These are phyloP conservation scores for Neosilurus hyrtlii DNA, from an alignment of 2,797 vertebrate species.

Conservation along the genomic window DNA sequence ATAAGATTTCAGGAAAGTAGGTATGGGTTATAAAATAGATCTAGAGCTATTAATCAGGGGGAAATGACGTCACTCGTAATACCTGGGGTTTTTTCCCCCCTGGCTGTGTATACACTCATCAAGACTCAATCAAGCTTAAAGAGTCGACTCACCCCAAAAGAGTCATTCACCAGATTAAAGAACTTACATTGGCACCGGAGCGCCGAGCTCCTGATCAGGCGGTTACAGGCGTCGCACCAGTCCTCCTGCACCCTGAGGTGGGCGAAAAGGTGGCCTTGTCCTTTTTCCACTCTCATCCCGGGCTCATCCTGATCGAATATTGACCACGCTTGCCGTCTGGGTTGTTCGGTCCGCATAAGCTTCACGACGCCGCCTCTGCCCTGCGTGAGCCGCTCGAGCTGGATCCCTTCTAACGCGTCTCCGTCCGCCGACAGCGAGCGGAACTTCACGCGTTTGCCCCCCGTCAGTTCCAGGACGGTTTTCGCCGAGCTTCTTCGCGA, in stretches of 20 bases:
- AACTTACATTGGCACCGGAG: conserved; percentile 80
- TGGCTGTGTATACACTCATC: background rate
- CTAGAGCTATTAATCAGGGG: background rate
- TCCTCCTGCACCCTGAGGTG: conserved; percentile 68
- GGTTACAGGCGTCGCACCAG: conserved; percentile 88
- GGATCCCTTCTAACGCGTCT: conserved; percentile 46
- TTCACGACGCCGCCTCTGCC: conserved; percentile 73
- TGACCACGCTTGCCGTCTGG: conserved; percentile 84
- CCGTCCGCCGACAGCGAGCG: conserved; percentile 20
- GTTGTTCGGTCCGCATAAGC: conserved; percentile 71
- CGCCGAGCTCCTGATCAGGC: conserved; percentile 71
- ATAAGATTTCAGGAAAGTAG: background rate
- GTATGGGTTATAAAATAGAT: no score
- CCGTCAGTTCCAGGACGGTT: background rate
- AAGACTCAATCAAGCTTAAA: background rate
- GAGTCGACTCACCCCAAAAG: conserved; percentile 4
- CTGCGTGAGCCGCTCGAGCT: conserved; percentile 69
- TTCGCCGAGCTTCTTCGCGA: conserved; percentile 51
- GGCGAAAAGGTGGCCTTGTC: conserved; percentile 81
- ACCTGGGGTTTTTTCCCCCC: background rate
- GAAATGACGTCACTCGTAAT: background rate
- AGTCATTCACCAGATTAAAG: background rate
- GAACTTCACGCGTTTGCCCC: background rate
- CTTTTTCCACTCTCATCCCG: conserved; percentile 73
- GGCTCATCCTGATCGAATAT: conserved; percentile 82